Base-by-base conservation (phyloP, 2,888 invertebrate genomes). In the Biston betularia region DNA sequence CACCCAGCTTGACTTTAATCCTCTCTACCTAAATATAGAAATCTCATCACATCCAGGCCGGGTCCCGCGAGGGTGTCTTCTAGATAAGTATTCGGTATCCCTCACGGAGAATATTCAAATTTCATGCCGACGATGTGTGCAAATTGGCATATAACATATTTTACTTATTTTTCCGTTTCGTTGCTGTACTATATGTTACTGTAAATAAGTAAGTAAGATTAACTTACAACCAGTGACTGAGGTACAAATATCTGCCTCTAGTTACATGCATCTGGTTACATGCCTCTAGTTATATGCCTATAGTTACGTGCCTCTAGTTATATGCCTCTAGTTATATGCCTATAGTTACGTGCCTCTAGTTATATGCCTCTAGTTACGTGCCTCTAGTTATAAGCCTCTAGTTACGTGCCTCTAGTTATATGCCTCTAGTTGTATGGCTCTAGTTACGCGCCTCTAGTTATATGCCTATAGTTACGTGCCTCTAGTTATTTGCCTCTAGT, bases 121-220 rank as follows among this genome's bases (percentile, higher is more conserved):
- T 86, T 83, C 81, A 86, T 86, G 82, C 79, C 73, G 70, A 72
- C 75, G 79, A 79, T 75, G 81, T 77, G 81, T 75, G 72, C 74
- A 89, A 88, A 88, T 88, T 87, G 85, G 79, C 73, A 70, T 67
- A 76, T 75, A 82, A 79, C 77, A 81, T 83, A 83, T 84, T 84
- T 82, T 79, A 68, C 68, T 56, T 71, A 61, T 66, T 63, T 62
- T 58, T 57, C 40, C 62, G 48, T 66, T 53, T 45, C 55, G 14
- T 48, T 58, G 62, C 57, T 55, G 65, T 65, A 44, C 35, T 35
- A 54, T n/a, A 54, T 54, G 24, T 54, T 54, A 42, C 15, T 44
- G 65, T 65, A 65, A 65, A 62, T 66, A 66, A 66, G 52, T 53
- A 62, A 66, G 56, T 34, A 48, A 35, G 58, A 40, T 50, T 10